phyloP scores from a whole-genome alignment of 1,140 invertebrate species.

The Rhynchophorus ferrugineus region DNA sequence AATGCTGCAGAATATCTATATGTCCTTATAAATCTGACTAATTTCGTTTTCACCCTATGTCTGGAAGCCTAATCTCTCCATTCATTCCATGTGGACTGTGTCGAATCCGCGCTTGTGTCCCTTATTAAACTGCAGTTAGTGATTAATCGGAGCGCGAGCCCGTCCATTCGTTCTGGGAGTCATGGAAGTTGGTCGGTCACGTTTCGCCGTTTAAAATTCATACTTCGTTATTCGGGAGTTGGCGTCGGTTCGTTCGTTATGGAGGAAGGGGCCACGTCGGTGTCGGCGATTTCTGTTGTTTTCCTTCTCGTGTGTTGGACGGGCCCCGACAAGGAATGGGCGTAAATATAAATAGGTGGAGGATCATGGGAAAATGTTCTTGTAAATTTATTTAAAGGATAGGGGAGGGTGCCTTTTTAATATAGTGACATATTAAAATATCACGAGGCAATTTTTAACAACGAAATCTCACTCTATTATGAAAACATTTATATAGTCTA shows the following conservation, averaged over 20 bases:
- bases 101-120: conserved; percentile 12
- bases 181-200: conserved; percentile 11
- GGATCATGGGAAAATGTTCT: no score
- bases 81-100: conserved; percentile 2
- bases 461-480: no score
- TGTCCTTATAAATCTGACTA: background rate
- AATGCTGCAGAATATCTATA: no score
- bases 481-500: no score
- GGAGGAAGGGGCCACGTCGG: background rate
- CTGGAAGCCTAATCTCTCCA: background rate
- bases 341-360: background rate
- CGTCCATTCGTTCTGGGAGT: conserved; percentile 15
- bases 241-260: background rate
- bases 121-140: conserved; percentile 16
- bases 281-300: background rate
- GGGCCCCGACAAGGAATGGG: background rate
- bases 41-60: background rate
- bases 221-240: conserved; percentile 8
- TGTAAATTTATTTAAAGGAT: no score
- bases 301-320: background rate
- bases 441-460: no score
- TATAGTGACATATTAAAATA: no score
- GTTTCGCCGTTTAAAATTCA: conserved; percentile 15
- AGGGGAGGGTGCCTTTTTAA: no score
- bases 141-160: conserved; percentile 11